Base-by-base conservation (phyloP, 2,113 vertebrate species). In the Delphinapterus leucas region DNA sequence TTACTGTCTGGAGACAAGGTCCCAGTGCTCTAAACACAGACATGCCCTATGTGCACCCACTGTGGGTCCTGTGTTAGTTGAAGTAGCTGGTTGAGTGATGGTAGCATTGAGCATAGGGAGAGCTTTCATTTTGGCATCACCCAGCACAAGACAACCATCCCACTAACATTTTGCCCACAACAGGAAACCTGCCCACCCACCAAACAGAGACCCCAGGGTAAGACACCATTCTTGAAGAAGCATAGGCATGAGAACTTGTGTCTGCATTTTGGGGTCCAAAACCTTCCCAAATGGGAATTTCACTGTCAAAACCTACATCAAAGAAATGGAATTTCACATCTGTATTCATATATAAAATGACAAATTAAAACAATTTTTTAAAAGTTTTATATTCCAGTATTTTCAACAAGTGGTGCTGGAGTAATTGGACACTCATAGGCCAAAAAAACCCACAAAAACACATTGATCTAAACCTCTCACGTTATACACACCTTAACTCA, bases 1-100 rank as follows among this genome's bases (percentile, higher is more conserved):
- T 36, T 17, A n/a, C 20, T 93, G 2, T 68, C 21, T 92, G 28
- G 23, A 47, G 33, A 18, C 44, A 61, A 14, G 10, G 36, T 0
- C n/a, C 33, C 12, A 15, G 65, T 70, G 8, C 3, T 79, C 49
- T 7, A 10, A n/a, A 67, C 2, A 13, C 8, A 31, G 36, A 38
- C 6, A 10, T 12, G 18, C 23, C 41, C 41, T n/a, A 0, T 13
- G 12, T 25, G 25, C 1, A 6, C 38, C 55, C 14, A 31, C 15
- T 20, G 58, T 44, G 73, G 49, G 5, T 20, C 58, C 49, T 26
- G 10, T 0, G 6, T 36, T 36, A 21, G 31, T 6, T 47, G n/a
- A 14, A 71, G 58, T 68, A 93, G 23, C 26, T 36, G 8, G 14
- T 12, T 70, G 20, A 76, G 49, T 65, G 8, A 36, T 41, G 3